These are phyloP conservation scores for Gallinago paraguaiae DNA, from an alignment of 2,113 vertebrate genomes.

Conservation along the genomic window DNA sequence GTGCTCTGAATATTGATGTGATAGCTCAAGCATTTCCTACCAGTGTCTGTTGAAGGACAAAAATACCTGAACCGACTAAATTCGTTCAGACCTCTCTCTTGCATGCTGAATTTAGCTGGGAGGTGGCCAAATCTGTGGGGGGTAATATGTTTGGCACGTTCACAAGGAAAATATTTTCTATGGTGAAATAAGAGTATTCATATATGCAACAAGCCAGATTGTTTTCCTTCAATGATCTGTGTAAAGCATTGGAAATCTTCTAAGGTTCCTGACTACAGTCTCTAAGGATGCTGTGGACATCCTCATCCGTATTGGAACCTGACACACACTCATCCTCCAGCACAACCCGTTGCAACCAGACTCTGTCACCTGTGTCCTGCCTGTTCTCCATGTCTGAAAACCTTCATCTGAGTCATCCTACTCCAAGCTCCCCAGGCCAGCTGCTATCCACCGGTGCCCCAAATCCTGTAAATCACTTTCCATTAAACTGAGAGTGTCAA, in stretches of 20 bases:
- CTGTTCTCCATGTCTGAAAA: not conserved
- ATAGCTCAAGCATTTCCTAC: conserved; percentile 10
- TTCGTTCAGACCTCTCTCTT: conserved; percentile 7
- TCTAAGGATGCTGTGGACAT: conserved; percentile 12
- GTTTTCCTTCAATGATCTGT: conserved; percentile 39
- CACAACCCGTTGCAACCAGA: not conserved
- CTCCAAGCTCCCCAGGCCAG: not conserved
- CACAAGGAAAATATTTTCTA: conserved; percentile 45
- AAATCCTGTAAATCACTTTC: not conserved
- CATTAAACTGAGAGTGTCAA: not conserved
- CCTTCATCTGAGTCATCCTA: not conserved
- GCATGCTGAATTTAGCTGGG: conserved; percentile 23
- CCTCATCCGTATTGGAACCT: not conserved
- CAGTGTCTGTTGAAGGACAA: conserved; percentile 31
- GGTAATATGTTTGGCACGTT: conserved; percentile 42
- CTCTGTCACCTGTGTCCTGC: not conserved
- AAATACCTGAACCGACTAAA: conserved; percentile 40
- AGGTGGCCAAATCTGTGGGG: conserved; percentile 33
- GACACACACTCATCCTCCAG: not conserved
- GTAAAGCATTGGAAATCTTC: conserved; percentile 26
- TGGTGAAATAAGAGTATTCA: conserved; percentile 40
- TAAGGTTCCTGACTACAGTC: not conserved
- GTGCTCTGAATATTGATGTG: conserved; percentile 37
- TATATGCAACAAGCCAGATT: conserved; percentile 39
- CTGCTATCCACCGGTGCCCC: not conserved